Percentiles rank a stretch among this genome's conserved stretches.
Conservation (phyloP, 2,797 vertebrate species). For the Diglossa cyanea region DNA sequence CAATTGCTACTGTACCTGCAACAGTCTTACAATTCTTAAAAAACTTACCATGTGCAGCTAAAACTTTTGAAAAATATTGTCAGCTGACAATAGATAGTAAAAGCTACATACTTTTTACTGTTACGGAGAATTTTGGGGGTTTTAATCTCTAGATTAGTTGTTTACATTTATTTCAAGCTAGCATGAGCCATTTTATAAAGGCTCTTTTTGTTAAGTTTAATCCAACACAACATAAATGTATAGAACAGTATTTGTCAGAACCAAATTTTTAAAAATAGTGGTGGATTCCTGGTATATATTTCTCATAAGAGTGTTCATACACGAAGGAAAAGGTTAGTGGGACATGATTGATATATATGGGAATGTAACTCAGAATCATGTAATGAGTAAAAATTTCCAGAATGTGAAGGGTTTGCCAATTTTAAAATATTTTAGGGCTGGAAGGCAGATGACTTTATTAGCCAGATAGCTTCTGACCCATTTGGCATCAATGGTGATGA, state of each 20-base stretch:
- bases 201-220: neutral
- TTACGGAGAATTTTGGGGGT: fast-evolving
- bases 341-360: neutral
- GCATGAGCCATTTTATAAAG: neutral
- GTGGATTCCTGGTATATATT: neutral
- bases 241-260: neutral
- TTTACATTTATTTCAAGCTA: neutral
- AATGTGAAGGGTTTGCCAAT: neutral
- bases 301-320: neutral
- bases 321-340: neutral
- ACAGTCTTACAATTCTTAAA: neutral
- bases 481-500: neutral
- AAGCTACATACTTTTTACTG: neutral
- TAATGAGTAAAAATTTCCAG: neutral
- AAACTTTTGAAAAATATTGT: neutral
- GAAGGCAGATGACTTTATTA: neutral
- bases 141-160: neutral
- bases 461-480: neutral
- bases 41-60: neutral
- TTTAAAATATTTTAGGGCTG: neutral
- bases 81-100: neutral
- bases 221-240: neutral
- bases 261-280: neutral
- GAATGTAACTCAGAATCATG: neutral
- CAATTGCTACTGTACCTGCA: neutral